Percentiles rank a stretch among this genome's conserved stretches.
Conservation (phyloP, 2,113 vertebrate species). For the Trematomus loennbergii region DNA sequence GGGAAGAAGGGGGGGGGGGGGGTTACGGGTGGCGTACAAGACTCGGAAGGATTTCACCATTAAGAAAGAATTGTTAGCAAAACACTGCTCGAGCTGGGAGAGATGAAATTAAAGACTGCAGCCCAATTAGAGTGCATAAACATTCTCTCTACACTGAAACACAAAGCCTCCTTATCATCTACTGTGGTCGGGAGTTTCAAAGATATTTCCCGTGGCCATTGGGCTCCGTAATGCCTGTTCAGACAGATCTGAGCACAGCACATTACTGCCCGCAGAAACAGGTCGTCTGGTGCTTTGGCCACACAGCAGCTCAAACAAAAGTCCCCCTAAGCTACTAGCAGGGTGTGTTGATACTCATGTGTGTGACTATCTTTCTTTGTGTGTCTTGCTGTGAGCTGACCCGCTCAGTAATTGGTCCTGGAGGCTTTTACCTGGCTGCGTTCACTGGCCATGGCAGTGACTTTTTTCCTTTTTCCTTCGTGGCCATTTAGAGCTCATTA, state of each 20-base stretch:
- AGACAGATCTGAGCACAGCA: conserved; percentile 55
- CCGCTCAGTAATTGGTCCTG: conserved; percentile 71
- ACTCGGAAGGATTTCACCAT: conserved; percentile 41
- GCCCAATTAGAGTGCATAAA: conserved; percentile 60
- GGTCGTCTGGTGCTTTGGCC: conserved; percentile 44
- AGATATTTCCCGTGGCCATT: conserved; percentile 68
- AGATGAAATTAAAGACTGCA: conserved; percentile 45
- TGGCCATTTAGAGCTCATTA: conserved; percentile 68
- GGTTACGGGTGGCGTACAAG: conserved; percentile 10
- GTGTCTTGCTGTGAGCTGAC: conserved; percentile 43
- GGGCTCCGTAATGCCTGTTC: conserved; percentile 60
- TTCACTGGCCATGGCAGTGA: conserved; percentile 42
- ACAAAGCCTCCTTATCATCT: conserved; percentile 34
- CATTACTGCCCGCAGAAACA: conserved; percentile 49
- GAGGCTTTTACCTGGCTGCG: conserved; percentile 69
- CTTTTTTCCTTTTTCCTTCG: conserved; percentile 18
- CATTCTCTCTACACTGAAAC: conserved; percentile 43
- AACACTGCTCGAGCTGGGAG: conserved; percentile 23
- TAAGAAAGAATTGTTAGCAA: conserved; percentile 49
- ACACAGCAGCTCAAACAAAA: conserved; percentile 47
- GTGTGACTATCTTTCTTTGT: conserved; percentile 25
- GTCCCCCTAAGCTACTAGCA: conserved; percentile 28
- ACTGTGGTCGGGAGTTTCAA: conserved; percentile 44
- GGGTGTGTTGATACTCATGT: conserved; percentile 20
- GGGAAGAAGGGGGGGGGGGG: no score